Evolutionary conservation across 2,113 vertebrate species (phyloP).

Genomic region (Scortum barcoo): DNA sequence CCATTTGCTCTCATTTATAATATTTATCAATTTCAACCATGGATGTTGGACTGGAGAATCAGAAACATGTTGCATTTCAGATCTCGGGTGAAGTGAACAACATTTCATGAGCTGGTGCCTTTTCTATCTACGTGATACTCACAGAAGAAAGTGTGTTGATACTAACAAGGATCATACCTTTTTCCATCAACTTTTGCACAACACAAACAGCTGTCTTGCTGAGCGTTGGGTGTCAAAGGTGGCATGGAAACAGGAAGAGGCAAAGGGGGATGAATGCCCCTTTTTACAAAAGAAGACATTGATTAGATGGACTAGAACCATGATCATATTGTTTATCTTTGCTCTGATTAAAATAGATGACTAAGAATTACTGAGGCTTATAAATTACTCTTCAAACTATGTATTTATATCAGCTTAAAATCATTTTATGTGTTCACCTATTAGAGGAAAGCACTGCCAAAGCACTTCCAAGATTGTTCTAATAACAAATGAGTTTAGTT

Average conservation of each 20-base stretch:
- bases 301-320: background rate
- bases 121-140: slow-evolving; percentile 12
- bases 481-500: too few relatives aligned
- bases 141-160: background rate
- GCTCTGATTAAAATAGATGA: background rate
- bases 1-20: background rate
- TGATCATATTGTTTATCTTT: background rate
- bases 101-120: background rate
- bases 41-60: background rate
- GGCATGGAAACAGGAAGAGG: background rate
- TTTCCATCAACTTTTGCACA: slow-evolving; percentile 60
- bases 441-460: background rate
- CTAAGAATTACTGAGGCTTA: too few relatives aligned
- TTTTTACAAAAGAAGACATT: background rate
- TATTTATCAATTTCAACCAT: background rate
- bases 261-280: background rate
- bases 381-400: background rate
- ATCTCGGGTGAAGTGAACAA: too few relatives aligned
- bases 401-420: background rate
- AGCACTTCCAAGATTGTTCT: background rate
- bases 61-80: too few relatives aligned
- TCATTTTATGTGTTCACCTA: background rate
- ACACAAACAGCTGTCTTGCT: slow-evolving; percentile 35
- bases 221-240: slow-evolving; percentile 21
- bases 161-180: slow-evolving; percentile 39